phyloP scores from a whole-genome alignment of 2,888 invertebrate species.

The Colletes collaris region DNA sequence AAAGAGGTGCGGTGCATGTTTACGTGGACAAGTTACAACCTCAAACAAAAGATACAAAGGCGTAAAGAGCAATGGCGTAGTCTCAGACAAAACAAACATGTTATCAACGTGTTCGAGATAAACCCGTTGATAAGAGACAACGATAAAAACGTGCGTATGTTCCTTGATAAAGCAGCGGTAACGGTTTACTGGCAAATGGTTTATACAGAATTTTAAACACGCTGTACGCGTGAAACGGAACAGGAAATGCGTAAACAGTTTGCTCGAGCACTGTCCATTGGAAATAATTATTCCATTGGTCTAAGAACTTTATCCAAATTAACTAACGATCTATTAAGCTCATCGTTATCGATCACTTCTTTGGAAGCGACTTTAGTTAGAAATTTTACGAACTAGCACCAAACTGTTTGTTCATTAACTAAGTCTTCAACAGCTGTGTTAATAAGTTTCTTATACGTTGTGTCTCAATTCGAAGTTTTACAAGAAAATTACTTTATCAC shows the following conservation, averaged over 20 bases:
- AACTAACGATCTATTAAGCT: too few species aligned
- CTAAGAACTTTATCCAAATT: too few species aligned
- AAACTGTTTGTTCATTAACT: too few species aligned
- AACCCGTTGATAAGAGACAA: slow-evolving; percentile 61
- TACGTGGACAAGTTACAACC: slow-evolving; percentile 8
- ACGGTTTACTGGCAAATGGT: slow-evolving; percentile 26
- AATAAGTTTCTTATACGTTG: too few species aligned
- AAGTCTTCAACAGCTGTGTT: too few species aligned
- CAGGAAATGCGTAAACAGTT: background rate
- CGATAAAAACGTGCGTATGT: slow-evolving; percentile 54
- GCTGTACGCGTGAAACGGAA: background rate
- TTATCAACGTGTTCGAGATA: slow-evolving; percentile 59
- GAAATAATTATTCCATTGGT: background rate
- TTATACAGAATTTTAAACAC: slow-evolving; percentile 25
- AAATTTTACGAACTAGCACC: too few species aligned
- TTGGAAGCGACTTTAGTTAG: too few species aligned
- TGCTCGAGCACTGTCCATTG: too few species aligned
- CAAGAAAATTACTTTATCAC: too few species aligned
- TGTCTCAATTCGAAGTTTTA: too few species aligned
- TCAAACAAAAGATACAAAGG: slow-evolving; percentile 32
- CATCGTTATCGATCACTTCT: too few species aligned
- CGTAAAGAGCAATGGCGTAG: slow-evolving; percentile 48
- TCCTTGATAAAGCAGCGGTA: slow-evolving; percentile 58
- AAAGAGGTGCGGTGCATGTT: slow-evolving; percentile 23
- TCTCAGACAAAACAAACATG: slow-evolving; percentile 68